These are phyloP conservation scores for Brienomyrus brachyistius DNA, from an alignment of 2,113 vertebrate genomes.

Conservation along the genomic window DNA sequence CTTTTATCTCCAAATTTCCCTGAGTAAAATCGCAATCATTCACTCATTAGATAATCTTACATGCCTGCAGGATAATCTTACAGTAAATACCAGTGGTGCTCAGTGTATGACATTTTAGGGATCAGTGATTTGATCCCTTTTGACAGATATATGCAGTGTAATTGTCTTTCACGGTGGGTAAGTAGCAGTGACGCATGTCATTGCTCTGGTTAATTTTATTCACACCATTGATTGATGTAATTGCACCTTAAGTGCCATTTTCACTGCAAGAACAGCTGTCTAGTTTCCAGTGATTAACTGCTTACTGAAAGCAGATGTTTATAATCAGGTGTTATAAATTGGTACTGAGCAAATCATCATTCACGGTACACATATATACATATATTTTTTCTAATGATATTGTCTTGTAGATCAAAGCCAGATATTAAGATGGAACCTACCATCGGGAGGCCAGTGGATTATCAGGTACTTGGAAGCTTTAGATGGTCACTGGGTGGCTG, in stretches of 20 bases:
- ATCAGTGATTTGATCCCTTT: not conserved
- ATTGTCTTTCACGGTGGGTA: not conserved
- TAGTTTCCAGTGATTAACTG: not conserved
- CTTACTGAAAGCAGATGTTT: not conserved
- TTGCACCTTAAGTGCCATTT: not conserved
- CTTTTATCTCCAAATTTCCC: not conserved
- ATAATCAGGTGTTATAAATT: not conserved
- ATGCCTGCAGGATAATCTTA: not conserved
- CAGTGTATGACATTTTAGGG: not conserved
- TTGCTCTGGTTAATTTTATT: not conserved
- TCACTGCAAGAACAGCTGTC: not conserved
- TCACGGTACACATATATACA: not conserved
- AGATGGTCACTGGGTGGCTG: not conserved
- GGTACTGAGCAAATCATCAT: not conserved
- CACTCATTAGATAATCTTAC: not conserved
- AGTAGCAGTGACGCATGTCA: not conserved
- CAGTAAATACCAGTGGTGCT: not conserved
- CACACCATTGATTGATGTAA: not conserved
- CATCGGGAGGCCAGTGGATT: constrained; percentile 86
- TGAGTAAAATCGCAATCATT: not conserved
- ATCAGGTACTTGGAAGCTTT: constrained; percentile 65
- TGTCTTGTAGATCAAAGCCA: constrained; percentile 78
- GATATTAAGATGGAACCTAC: constrained; percentile 96
- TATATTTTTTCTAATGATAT: not conserved
- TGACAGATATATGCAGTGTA: not conserved